Base-by-base conservation (phyloP, 2,797 vertebrate species). In the Melanotaenia nigrans region DNA sequence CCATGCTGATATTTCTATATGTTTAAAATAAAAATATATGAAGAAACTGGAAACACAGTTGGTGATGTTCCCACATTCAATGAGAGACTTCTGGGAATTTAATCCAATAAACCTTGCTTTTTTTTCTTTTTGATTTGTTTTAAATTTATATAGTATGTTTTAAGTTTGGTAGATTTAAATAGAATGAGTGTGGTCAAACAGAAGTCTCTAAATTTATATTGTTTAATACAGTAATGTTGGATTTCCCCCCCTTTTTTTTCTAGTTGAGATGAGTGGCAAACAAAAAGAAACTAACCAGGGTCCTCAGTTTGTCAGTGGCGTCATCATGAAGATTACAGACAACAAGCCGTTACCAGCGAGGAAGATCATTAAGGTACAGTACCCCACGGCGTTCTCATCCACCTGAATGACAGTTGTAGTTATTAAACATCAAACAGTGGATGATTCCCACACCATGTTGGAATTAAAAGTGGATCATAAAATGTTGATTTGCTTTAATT, bases 251-350 rank as follows among this genome's bases (percentile, higher is more conserved):
- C 65, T 22, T 22, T n/a, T 16, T 30, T 69, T 63, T 81, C 61
- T 65, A 82, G 57, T 35, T 18, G 73, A 79, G 10, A 25, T 81
- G 54, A 53, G 49, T 73, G 82, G 87, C 40, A 85, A 72, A 68
- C 80, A 70, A 73, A 97, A 94, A 71, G 87, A 73, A 10, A 81
- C 59, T 5, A 85, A 92, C 25, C 85, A 87, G 35, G 96, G 97
- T 7, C 98, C 97, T 13, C 95, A 95, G 90, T 99, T 98, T 65
- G 90, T 93, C 75, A 95, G 93, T 6, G 97, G 97, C 20, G 97
- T 99, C 87, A 99, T 99, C 79, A 76, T 99, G 88, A 99, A 98
- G 95, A 96, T 99, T 63, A 87, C 95, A 59, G 94, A 96, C 87
- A 82, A 57, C 0, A 96, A 97, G 62, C 94, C 96, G 28, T 90